Percentiles rank a stretch among this genome's conserved stretches.
phyloP scores from a whole-genome alignment of 2,888 invertebrate genomes.

The Strigamia maritima region DNA sequence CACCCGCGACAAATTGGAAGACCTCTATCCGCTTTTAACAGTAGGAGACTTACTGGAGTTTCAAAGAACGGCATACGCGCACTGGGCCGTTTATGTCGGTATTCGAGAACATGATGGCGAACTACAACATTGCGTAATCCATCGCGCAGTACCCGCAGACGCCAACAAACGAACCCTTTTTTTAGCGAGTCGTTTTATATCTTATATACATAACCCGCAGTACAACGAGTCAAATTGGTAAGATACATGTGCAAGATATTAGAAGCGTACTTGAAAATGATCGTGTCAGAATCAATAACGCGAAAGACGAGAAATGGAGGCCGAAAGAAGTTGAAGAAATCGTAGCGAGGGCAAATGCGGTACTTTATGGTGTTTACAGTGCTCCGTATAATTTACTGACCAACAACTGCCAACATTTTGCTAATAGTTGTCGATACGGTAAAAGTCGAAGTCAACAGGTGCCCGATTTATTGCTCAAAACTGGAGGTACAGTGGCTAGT shows the following conservation, averaged over 20 bases:
- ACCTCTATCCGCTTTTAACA: conserved; percentile 1
- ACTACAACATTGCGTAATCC: conserved; percentile 35
- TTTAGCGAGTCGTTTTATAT: conserved; percentile 2
- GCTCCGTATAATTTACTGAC: neutral
- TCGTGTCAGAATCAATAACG: conserved; percentile 33
- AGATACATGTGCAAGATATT: neutral
- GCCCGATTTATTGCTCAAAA: neutral
- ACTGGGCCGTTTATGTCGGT: conserved; percentile 41
- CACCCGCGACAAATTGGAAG: neutral
- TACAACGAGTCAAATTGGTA: neutral
- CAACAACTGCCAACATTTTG: conserved; percentile 37
- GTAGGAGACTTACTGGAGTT: conserved; percentile 40
- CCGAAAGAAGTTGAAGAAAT: conserved; percentile 26
- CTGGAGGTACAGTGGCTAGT: neutral
- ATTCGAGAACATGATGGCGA: neutral
- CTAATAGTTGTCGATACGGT: conserved; percentile 30
- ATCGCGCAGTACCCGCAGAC: conserved; percentile 1
- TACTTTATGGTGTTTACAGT: neutral
- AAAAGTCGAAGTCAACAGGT: neutral
- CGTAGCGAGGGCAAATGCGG: neutral
- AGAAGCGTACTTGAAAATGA: conserved; percentile 28
- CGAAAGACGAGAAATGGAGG: neutral
- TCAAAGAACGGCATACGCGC: conserved; percentile 36
- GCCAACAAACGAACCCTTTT: neutral
- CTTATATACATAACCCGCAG: too few species aligned